Evolutionary conservation across 2,797 vertebrate species (phyloP), one percentile per base, ranked within the genome.

Genomic region (Semotilus atromaculatus): DNA sequence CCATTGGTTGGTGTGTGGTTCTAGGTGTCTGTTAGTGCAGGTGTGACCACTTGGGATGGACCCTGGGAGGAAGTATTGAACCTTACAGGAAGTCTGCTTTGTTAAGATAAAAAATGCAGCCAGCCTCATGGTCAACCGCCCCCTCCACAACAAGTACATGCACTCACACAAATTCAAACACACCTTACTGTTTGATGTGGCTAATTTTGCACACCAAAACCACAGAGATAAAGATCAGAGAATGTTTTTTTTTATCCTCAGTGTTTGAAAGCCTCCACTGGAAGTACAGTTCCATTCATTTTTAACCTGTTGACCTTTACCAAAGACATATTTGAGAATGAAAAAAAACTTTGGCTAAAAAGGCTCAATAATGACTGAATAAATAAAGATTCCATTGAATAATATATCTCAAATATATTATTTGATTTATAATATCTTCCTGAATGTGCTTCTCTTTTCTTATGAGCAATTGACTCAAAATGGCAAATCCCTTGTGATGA

Each of bases 11-110:
- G 13, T 55, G 53, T 51, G 77, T 34, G 81, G 43, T 68, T 80
- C 68, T 38, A 81, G 43, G 67, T 80, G 86, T 80, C 85, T 88
- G 86, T 89, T 86, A 51, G 62, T 80, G 80, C 84, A 90, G 86
- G 86, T 88, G 88, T 89, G 86, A 84, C 86, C 82, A 85, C 81
- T 88, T 88, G 31, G 58, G 66, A 81, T 87, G 77, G 86, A 86
- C 82, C 45, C 71, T 81, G 80, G 62, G 60, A 88, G 87, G 87
- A 89, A 89, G 80, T 72, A 84, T 66, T 85, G 80, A 79, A 75
- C 70, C 76, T 80, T 82, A 89, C 89, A 90, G 90, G 91, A 91
- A 90, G 81, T 87, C 80, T 91, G 91, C 82, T 87, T 83, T 85
- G 78, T 85, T 83, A 84, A 90, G 91, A 91, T 91, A 90, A 91